These are phyloP conservation scores for Caenorhabditis sp. DNA, from an alignment of 2,888 invertebrate species.

Conservation along the genomic window DNA sequence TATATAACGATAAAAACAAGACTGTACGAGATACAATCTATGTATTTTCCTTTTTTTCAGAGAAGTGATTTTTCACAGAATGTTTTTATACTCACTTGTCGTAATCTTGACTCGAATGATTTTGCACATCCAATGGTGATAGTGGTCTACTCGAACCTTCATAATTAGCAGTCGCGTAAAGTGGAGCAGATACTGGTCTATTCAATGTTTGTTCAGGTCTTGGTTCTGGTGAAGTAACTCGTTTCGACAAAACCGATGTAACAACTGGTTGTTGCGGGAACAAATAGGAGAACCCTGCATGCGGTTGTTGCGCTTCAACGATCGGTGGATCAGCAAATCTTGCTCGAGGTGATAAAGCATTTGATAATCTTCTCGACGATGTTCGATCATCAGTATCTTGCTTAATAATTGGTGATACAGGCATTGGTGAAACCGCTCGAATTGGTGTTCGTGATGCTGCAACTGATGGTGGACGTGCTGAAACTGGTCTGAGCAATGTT, in stretches of 20 bases:
- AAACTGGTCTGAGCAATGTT: conserved; percentile 41
- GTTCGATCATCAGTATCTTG: conserved; percentile 30
- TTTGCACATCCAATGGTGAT: conserved; percentile 36
- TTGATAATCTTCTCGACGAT: conserved; percentile 29
- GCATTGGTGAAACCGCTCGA: conserved; percentile 32
- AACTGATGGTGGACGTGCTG: conserved; percentile 39
- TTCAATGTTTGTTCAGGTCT: conserved; percentile 12
- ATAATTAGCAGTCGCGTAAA: conserved; percentile 38
- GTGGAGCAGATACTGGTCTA: conserved; percentile 44
- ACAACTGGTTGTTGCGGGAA: conserved; percentile 64
- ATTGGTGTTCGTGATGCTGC: conserved; percentile 28
- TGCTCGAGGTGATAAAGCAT: conserved; percentile 47
- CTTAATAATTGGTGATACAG: conserved; percentile 43
- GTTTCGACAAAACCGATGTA: conserved; percentile 47
- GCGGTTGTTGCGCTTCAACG: conserved; percentile 55
- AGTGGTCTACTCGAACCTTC: conserved; percentile 38
- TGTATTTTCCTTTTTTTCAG: neutral
- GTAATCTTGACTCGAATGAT: conserved; percentile 29
- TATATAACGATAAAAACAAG: too few relatives aligned
- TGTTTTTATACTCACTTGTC: conserved; percentile 6
- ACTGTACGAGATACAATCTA: too few relatives aligned
- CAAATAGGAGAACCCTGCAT: conserved; percentile 64
- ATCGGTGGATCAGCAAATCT: conserved; percentile 59
- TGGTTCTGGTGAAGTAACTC: conserved; percentile 54
- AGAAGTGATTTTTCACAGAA: too few relatives aligned